phyloP scores from a whole-genome alignment of 2,888 invertebrate species.

The Schrankia costaestrigalis region DNA sequence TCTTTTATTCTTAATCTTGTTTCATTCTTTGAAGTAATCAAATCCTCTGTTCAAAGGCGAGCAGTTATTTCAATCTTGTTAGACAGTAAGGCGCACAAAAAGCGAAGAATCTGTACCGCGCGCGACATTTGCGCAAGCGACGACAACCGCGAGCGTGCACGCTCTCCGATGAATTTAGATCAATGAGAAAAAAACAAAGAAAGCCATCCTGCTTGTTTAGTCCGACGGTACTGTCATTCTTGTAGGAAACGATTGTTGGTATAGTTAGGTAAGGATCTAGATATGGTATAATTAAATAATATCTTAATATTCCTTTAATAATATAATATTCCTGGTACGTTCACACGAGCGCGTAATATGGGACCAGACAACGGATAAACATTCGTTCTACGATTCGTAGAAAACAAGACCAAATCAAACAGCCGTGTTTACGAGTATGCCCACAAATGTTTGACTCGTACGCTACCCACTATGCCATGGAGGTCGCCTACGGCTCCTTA shows the following conservation, averaged over 20 bases:
- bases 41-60: conserved; percentile 54
- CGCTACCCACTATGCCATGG: too few species aligned
- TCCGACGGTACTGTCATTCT: conserved; percentile 32
- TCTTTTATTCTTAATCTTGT: conserved; percentile 38
- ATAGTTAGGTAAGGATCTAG: conserved; percentile 22
- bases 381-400: too few species aligned
- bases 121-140: conserved; percentile 54
- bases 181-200: conserved; percentile 55
- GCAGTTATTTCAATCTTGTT: conserved; percentile 71
- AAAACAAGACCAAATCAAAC: too few species aligned
- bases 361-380: too few species aligned
- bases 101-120: conserved; percentile 51
- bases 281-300: too few species aligned
- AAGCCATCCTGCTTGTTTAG: conserved; percentile 46
- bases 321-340: too few species aligned
- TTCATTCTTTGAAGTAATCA: conserved; percentile 54
- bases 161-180: conserved; percentile 69
- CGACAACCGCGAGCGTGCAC: conserved; percentile 48
- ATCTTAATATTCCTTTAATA: too few species aligned
- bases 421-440: too few species aligned
- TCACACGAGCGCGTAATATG: too few species aligned
- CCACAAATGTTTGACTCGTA: too few species aligned
- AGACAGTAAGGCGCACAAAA: conserved; percentile 70
- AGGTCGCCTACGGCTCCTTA: too few species aligned
- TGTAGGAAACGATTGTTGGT: conserved; percentile 32